Conservation (phyloP, 2,888 invertebrate species). For the Tineola bisselliella region DNA sequence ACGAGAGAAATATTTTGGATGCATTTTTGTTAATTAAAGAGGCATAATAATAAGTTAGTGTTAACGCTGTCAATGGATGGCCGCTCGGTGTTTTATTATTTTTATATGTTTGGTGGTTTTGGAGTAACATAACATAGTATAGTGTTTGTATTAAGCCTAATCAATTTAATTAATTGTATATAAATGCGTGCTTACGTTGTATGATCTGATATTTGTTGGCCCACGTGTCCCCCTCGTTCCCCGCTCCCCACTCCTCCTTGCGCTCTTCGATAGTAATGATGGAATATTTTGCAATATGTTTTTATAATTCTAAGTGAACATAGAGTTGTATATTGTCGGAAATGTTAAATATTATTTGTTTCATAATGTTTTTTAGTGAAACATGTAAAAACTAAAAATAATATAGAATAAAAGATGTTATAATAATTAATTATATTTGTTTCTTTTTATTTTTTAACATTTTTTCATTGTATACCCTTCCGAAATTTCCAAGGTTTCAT, state of each 20-base stretch:
- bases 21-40: background rate
- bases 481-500: too few relatives aligned
- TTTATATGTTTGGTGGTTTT: background rate
- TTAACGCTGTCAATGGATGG: too few relatives aligned
- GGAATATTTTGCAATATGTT: slow-evolving; percentile 62
- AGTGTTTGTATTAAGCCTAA: background rate
- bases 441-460: slow-evolving; percentile 18
- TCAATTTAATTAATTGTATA: background rate
- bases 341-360: slow-evolving; percentile 67
- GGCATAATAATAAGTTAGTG: background rate
- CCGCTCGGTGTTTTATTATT: background rate
- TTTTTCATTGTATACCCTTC: too few relatives aligned
- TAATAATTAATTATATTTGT: slow-evolving; percentile 66
- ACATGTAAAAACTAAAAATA: slow-evolving; percentile 68
- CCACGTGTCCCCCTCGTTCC: too few relatives aligned
- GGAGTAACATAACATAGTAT: background rate
- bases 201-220: slow-evolving; percentile 15
- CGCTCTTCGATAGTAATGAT: slow-evolving; percentile 28
- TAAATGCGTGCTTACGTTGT: background rate
- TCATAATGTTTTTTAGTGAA: slow-evolving; percentile 64
- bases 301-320: slow-evolving; percentile 56
- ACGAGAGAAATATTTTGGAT: too few relatives aligned
- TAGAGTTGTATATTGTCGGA: slow-evolving; percentile 62
- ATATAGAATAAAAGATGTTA: slow-evolving; percentile 69
- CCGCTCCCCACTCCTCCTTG: too few relatives aligned